Evolutionary conservation across 2,113 vertebrate genomes (phyloP), one percentile per base, ranked within the genome.

Genomic region (Sphaerodactylus townsendi): DNA sequence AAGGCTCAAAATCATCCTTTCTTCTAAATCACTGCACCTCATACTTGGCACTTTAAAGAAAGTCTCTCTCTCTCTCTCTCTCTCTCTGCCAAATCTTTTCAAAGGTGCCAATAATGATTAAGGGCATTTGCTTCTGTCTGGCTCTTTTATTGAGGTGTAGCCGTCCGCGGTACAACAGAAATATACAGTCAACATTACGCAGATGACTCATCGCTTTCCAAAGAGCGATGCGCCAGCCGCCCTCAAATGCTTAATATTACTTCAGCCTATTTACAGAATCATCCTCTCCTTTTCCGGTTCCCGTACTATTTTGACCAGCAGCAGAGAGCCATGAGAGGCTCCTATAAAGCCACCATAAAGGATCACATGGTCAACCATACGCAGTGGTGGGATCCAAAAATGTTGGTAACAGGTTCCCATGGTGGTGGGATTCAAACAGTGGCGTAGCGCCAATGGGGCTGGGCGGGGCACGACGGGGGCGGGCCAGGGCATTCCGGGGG

Each of bases 211-310:
- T 82, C 10, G 1, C 59, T 86, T 90, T 48, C 53, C 64, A 56
- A 62, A 46, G 71, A 71, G 88, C 74, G 66, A 64, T 89, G 81
- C 91, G 83, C 84, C 83, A 88, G 71, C 14, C 19, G 15, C 72
- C 33, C 85, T 91, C 91, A 93, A 96, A 94, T 93, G 92, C 86
- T 87, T 91, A 92, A 89, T 89, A 81, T n/a, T 87, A 92, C 80
- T 91, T 79, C 91, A 89, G 91, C 94, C 92, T 95, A 93, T 94
- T 95, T 95, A 92, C 84, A 85, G 50, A 70, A 81, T 85, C 88
- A 91, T 86, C 66, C 46, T 68, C 91, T 81, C 62, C 71, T 33
- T 13, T 83, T 86, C 85, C 89, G 33, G 19, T 10, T 9, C 17
- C 10, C 46, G 53, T 76, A 19, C 73, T 85, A 39, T 82, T 91